Base-by-base conservation (phyloP, 2,888 invertebrate species). In the Augochlorella aurata region DNA sequence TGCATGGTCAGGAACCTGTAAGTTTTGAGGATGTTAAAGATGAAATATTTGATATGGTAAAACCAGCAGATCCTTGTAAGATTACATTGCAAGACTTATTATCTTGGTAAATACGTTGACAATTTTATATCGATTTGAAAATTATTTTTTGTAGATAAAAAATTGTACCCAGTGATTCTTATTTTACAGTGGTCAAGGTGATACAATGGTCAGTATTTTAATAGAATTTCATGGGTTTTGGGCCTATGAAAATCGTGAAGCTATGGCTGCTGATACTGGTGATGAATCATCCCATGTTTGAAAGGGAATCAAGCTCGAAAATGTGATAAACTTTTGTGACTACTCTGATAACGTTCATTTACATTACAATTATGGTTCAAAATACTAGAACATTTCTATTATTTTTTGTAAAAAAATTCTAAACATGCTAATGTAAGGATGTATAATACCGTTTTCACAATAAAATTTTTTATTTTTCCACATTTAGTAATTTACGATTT, bases 11-110 rank as follows among this genome's bases (percentile, higher is more conserved):
- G n/a, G 98, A 98, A 86, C 96, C 97, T 0, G 97, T 98, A 0
- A 96, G 96, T 89, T 98, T 99, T 93, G 97, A 98, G 88, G 98
- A 99, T 94, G 97, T 99, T 0, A 98, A 98, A 93, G 98, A 99
- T 94, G 99, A 99, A 94, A 97, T 99, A 88, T 99, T 98, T 94
- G 99, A 99, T 94, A 99, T 99, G 99, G 98, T 99, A 1, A 97
- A 98, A 84, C 98, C 99, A 0, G 95, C 95, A 79, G 96, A 98
- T 93, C 97, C 98, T 0, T 95, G 96, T 14, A 96, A 96, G 92
- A 98, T 99, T 86, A 98, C 98, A 0, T 94, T 98, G 4, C 96
- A 96, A 88, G 99, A 99, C 94, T 95, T 99, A 74, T 95, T 98
- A 69, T 95, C 95, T 78, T 96, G 96, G 96, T 96, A 93, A 88